Evolutionary conservation across 2,797 vertebrate species (phyloP).

Genomic region (Thaleichthys pacificus): DNA sequence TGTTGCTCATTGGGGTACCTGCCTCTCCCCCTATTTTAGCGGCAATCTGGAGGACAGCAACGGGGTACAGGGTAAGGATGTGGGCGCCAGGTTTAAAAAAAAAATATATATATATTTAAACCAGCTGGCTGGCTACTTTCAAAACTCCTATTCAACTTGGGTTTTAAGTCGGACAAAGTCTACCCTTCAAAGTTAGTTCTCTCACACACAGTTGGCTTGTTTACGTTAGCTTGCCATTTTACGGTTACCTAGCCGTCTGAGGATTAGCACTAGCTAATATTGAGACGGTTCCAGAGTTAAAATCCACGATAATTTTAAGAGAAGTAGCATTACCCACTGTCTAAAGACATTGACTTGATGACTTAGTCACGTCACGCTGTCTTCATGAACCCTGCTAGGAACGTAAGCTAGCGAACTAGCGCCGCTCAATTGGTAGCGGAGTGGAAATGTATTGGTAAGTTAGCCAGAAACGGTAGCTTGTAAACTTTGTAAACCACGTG

Average conservation of each 20-base stretch:
- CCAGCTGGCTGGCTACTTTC: not conserved
- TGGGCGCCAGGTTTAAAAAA: not conserved
- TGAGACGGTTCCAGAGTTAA: too few relatives aligned
- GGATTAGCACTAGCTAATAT: too few relatives aligned
- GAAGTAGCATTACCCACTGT: too few relatives aligned
- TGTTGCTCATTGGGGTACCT: slow-evolving; percentile 77
- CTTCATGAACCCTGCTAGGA: too few relatives aligned
- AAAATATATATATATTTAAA: too few relatives aligned
- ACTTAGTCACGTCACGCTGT: not conserved
- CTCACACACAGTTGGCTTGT: not conserved
- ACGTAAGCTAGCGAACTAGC: too few relatives aligned
- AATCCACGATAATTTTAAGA: too few relatives aligned
- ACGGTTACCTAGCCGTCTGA: too few relatives aligned
- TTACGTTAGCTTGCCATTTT: not conserved
- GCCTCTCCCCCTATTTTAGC: slow-evolving; percentile 80
- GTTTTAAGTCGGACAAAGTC: not conserved
- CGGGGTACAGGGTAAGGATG: not conserved
- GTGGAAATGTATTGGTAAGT: too few relatives aligned
- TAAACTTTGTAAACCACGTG: not conserved
- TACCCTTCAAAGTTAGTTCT: not conserved
- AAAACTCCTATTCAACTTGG: not conserved
- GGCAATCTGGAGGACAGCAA: slow-evolving; percentile 67
- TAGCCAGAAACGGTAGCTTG: not conserved
- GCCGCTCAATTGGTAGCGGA: too few relatives aligned
- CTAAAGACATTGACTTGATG: too few relatives aligned